A percentile compares a stretch with the other conserved stretches of the same genome.
These are phyloP conservation scores for Planiliza haematocheilus DNA, from an alignment of 2,113 vertebrate genomes.

Conservation along the genomic window DNA sequence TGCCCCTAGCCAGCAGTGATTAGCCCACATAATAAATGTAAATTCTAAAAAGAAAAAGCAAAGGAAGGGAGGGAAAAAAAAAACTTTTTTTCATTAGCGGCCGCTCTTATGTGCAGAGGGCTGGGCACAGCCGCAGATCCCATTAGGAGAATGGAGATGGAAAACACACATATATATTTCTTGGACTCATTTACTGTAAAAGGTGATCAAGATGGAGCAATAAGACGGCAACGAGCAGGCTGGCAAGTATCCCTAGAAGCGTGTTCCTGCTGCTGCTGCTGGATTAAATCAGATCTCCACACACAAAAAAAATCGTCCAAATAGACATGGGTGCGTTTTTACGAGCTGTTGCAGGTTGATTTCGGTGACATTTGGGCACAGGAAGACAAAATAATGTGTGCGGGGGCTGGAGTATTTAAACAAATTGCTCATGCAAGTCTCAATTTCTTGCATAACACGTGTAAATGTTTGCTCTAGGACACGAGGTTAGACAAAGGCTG, in stretches of 20 bases:
- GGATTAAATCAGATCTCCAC: conserved; percentile 7
- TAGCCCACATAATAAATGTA: conserved; percentile 68
- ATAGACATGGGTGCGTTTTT: not conserved
- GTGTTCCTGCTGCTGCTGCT: conserved; percentile 1
- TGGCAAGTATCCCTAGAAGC: conserved; percentile 46
- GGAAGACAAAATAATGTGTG: too few species aligned
- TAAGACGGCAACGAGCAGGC: conserved; percentile 47
- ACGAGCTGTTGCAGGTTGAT: not conserved
- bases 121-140: conserved; percentile 36
- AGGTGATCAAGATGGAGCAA: conserved; percentile 43
- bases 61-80: not conserved
- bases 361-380: not conserved
- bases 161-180: conserved; percentile 21
- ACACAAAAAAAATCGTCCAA: too few species aligned
- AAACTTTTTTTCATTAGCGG: conserved; percentile 52
- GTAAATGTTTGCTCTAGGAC: too few species aligned
- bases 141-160: conserved; percentile 35
- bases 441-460: too few species aligned
- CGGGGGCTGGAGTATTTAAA: too few species aligned
- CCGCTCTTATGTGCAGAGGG: conserved; percentile 36
- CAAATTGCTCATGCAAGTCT: too few species aligned
- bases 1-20: conserved; percentile 69
- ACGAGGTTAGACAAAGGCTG: too few species aligned
- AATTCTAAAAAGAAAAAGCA: conserved; percentile 38
- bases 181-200: conserved; percentile 43